Evolutionary conservation across 92 coral and sea anemone genomes (phyloP).

Genomic region (Zoanthus sociatus): DNA sequence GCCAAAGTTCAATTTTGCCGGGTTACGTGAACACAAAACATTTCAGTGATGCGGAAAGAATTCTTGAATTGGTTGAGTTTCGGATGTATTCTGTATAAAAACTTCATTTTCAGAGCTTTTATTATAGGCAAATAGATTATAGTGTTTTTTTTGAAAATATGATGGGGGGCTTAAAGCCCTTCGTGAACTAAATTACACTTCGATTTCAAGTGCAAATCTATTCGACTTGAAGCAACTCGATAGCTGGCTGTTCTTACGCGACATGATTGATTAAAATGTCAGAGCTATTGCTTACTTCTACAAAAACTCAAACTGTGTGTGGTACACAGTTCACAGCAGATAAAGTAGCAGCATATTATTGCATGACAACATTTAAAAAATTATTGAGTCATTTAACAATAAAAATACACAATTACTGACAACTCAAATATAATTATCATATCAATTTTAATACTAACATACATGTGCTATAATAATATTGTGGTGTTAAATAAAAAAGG

Average conservation of each 20-base stretch:
- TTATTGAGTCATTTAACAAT: conserved; percentile 5
- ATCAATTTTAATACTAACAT: conserved; percentile 31
- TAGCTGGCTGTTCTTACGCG: neutral
- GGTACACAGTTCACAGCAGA: conserved; percentile 56
- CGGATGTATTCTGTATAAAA: neutral
- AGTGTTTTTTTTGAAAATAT: neutral
- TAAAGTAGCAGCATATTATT: conserved; percentile 29
- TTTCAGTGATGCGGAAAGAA: conserved; percentile 15
- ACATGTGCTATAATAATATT: conserved; percentile 29
- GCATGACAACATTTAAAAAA: conserved; percentile 17
- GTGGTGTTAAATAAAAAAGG: conserved; percentile 17
- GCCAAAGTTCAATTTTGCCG: conserved; percentile 10
- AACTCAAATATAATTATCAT: neutral
- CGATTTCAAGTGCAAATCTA: neutral
- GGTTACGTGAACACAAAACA: neutral
- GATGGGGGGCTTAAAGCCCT: neutral
- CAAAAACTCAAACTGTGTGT: conserved; percentile 39
- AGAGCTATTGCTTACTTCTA: neutral
- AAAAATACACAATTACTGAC: conserved; percentile 36
- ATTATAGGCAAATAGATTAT: conserved; percentile 1
- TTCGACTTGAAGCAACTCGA: conserved; percentile 14
- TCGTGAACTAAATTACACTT: no score
- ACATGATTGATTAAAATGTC: neutral
- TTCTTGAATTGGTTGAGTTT: conserved; percentile 1
- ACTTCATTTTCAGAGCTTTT: neutral